A percentile compares a stretch with the other conserved stretches of the same genome.
phyloP scores from a whole-genome alignment of 1,140 invertebrate genomes.

The Bicyclus anynana region DNA sequence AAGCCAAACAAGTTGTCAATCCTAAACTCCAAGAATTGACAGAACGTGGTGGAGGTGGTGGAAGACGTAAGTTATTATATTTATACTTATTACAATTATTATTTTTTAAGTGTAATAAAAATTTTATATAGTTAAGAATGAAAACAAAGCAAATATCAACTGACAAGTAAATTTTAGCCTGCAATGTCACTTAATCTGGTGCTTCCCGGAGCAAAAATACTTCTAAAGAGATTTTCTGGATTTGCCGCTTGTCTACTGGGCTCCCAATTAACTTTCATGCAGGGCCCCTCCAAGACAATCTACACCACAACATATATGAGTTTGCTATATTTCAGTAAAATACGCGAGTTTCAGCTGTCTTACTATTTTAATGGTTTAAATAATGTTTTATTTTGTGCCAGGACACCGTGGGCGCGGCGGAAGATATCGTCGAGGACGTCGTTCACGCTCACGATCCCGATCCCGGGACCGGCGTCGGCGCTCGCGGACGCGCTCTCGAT shows the following conservation, averaged over 20 bases:
- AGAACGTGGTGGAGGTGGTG: constrained; percentile 71
- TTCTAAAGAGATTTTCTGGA: too few relatives aligned
- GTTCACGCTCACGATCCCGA: constrained; percentile 60
- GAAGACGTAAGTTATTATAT: constrained; percentile 54
- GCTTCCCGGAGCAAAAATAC: too few relatives aligned
- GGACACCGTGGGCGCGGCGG: constrained; percentile 71
- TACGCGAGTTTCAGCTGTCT: too few relatives aligned
- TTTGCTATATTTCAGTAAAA: too few relatives aligned
- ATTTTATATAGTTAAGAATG: too few relatives aligned
- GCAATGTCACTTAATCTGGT: too few relatives aligned
- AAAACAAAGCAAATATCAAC: too few relatives aligned
- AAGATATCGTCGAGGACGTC: constrained; percentile 58
- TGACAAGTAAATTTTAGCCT: too few relatives aligned
- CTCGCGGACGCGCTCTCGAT: constrained; percentile 54
- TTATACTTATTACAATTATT: not conserved
- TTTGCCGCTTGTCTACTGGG: too few relatives aligned
- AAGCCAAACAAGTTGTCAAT: constrained; percentile 93
- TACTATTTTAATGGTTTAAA: not conserved
- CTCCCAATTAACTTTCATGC: too few relatives aligned
- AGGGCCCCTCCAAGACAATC: too few relatives aligned
- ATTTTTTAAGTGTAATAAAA: not conserved
- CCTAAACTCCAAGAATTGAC: constrained; percentile 73
- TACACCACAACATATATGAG: too few relatives aligned
- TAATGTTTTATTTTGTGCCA: constrained; percentile 18
- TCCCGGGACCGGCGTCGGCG: constrained; percentile 54